These are phyloP conservation scores for Rosalia funebris DNA, from an alignment of 2,888 invertebrate species.

Conservation along the genomic window DNA sequence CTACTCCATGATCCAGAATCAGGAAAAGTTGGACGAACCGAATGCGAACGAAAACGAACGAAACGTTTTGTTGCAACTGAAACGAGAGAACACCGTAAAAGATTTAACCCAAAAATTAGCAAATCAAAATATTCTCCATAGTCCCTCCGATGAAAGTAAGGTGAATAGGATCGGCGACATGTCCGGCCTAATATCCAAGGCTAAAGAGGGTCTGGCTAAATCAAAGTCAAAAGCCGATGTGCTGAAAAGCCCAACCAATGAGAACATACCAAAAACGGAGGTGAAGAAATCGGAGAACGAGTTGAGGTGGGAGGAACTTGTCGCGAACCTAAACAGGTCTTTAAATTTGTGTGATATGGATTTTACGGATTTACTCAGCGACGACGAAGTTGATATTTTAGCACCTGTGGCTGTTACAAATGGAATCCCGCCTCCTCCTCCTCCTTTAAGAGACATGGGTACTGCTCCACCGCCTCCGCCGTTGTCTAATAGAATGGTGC, in stretches of 20 bases:
- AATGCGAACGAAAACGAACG: constrained; percentile 65
- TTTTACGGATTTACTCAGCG: constrained; percentile 89
- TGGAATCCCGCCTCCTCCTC: constrained; percentile 82
- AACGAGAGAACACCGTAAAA: constrained; percentile 87
- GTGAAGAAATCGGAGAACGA: constrained; percentile 92
- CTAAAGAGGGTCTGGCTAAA: constrained; percentile 86
- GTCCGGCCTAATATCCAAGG: constrained; percentile 91
- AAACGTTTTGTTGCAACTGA: constrained; percentile 74
- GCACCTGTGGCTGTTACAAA: constrained; percentile 74
- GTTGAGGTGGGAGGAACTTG: constrained; percentile 93
- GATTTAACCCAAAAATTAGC: constrained; percentile 87
- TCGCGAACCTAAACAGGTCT: constrained; percentile 78
- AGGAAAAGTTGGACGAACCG: constrained; percentile 61
- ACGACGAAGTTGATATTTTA: constrained; percentile 81
- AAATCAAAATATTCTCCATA: constrained; percentile 72
- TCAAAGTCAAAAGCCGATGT: constrained; percentile 85
- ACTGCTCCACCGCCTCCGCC: constrained; percentile 66
- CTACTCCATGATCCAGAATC: constrained; percentile 52
- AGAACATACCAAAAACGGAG: constrained; percentile 71
- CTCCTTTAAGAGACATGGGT: constrained; percentile 69
- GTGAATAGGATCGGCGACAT: constrained; percentile 79
- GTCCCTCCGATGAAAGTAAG: constrained; percentile 69
- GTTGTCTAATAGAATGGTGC: constrained; percentile 51
- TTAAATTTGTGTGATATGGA: constrained; percentile 93
- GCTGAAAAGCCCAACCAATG: constrained; percentile 76